phyloP scores from a whole-genome alignment of 2,888 invertebrate species.

The Lithophane socia region DNA sequence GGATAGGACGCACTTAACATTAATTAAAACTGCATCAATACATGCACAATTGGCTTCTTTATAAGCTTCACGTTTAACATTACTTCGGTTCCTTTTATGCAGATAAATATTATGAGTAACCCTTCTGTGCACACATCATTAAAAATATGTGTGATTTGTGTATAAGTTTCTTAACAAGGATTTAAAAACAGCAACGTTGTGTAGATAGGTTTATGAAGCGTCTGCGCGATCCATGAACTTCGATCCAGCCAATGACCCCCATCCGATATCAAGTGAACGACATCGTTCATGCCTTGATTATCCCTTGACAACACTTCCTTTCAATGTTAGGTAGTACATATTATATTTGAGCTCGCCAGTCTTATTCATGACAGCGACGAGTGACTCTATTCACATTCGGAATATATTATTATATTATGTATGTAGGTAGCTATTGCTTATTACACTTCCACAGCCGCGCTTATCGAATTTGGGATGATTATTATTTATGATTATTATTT shows the following conservation, averaged over 20 bases:
- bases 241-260: conserved; percentile 83
- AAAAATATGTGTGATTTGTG: conserved; percentile 50
- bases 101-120: conserved; percentile 53
- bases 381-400: conserved; percentile 25
- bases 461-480: conserved; percentile 41
- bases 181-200: conserved; percentile 66
- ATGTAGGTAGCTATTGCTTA: conserved; percentile 5
- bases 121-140: conserved; percentile 40
- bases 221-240: conserved; percentile 77
- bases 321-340: conserved; percentile 68
- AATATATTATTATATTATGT: conserved; percentile 18
- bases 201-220: conserved; percentile 71
- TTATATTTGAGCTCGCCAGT: conserved; percentile 62
- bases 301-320: conserved; percentile 85
- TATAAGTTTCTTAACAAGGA: conserved; percentile 48
- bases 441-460: conserved; percentile 18
- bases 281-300: conserved; percentile 87
- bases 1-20: conserved; percentile 59
- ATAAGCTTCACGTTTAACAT: conserved; percentile 26
- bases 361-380: conserved; percentile 52
- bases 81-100: conserved; percentile 12
- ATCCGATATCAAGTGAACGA: conserved; percentile 83
- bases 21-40: conserved; percentile 62
- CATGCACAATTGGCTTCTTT: conserved; percentile 44
- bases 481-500: conserved; percentile 41